Evolutionary conservation across 2,113 vertebrate species (phyloP).

Genomic region (Apodemus sylvaticus): DNA sequence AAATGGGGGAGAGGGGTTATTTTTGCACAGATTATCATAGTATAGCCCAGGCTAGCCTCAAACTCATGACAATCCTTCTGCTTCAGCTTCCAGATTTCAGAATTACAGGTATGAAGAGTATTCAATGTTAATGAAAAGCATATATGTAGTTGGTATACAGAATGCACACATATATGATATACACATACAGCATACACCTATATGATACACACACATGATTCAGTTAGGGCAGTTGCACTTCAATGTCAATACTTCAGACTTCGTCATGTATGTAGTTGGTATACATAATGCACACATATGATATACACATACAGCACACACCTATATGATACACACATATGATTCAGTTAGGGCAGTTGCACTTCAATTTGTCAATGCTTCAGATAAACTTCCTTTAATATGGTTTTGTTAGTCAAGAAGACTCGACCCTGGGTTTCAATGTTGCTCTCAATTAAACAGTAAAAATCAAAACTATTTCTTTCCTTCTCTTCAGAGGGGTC

Average conservation of each 20-base stretch:
- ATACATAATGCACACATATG: background rate
- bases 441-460: background rate
- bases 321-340: background rate
- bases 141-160: background rate
- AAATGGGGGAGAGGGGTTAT: background rate
- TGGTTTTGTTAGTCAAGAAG: constrained; percentile 18
- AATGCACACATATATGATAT: background rate
- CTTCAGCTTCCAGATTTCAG: background rate
- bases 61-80: background rate
- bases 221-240: constrained; percentile 9
- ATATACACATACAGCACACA: background rate
- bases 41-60: background rate
- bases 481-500: constrained; percentile 18
- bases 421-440: constrained; percentile 37
- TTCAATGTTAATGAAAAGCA: constrained; percentile 18
- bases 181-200: background rate
- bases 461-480: background rate
- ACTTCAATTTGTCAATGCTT: constrained; percentile 44
- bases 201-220: background rate
- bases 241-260: constrained; percentile 54
- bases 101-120: background rate
- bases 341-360: constrained; percentile 13
- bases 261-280: too few species aligned
- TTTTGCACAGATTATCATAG: background rate
- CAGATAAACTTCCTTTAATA: constrained; percentile 50